Percentiles rank a stretch among this genome's conserved stretches.
phyloP scores from a whole-genome alignment of 2,888 invertebrate species.

The Eremobia ochroleuca region DNA sequence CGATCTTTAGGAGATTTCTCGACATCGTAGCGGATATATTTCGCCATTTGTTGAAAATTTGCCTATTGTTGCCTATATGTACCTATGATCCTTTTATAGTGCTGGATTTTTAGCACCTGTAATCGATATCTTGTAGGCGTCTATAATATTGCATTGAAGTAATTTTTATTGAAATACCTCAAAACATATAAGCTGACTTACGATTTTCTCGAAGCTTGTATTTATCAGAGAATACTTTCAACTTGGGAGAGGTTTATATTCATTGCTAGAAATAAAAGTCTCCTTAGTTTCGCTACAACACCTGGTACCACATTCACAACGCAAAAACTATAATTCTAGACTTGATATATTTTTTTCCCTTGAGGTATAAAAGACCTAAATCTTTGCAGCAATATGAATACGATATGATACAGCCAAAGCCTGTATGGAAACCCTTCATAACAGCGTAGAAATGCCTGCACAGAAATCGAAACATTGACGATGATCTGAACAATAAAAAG shows the following conservation, averaged over 20 bases:
- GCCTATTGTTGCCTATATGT: background rate
- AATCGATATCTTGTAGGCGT: background rate
- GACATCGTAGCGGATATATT: too few relatives aligned
- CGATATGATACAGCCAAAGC: background rate
- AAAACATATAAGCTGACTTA: background rate
- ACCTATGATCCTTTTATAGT: background rate
- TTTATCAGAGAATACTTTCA: constrained; percentile 17
- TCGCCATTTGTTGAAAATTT: background rate
- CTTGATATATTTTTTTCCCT: background rate
- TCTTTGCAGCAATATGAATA: background rate
- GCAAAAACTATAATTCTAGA: background rate
- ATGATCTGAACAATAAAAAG: constrained; percentile 14
- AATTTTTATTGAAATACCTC: background rate
- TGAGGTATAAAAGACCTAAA: background rate
- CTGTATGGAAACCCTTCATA: background rate
- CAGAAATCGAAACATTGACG: constrained; percentile 11
- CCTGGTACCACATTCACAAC: constrained; percentile 26
- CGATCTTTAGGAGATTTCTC: too few relatives aligned
- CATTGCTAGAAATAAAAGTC: constrained; percentile 6
- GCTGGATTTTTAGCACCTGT: background rate
- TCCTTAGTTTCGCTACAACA: constrained; percentile 19
- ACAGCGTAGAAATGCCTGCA: constrained; percentile 4
- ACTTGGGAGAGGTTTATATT: constrained; percentile 20
- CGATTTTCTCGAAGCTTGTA: background rate
- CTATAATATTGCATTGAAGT: background rate